A percentile compares a stretch with the other conserved stretches of the same genome.
Evolutionary conservation across 2,888 invertebrate species (phyloP).

Genomic region (Heterodera filipjevi): DNA sequence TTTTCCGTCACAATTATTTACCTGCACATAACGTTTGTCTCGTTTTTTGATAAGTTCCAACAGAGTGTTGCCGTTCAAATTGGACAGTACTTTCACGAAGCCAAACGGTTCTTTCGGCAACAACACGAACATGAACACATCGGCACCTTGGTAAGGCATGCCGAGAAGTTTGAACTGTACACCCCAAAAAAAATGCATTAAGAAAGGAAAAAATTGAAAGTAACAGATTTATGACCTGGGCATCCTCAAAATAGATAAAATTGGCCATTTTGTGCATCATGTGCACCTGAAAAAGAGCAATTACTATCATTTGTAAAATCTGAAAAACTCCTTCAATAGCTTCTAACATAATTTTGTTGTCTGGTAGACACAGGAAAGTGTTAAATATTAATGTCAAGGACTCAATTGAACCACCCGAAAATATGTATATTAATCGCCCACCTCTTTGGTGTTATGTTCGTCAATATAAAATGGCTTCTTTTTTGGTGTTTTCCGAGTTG

Average conservation of each 20-base stretch:
- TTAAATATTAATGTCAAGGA: too few relatives aligned
- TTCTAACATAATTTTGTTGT: neutral
- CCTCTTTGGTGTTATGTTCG: constrained; percentile 47
- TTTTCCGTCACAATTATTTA: constrained; percentile 11
- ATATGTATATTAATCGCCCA: neutral
- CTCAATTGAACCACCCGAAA: too few relatives aligned
- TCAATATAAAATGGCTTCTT: constrained; percentile 73
- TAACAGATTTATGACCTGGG: constrained; percentile 27
- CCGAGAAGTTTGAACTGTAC: constrained; percentile 40
- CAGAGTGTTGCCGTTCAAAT: constrained; percentile 34
- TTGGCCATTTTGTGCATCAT: constrained; percentile 72
- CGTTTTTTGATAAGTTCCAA: constrained; percentile 33
- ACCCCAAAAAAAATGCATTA: too few relatives aligned
- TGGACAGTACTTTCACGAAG: constrained; percentile 41
- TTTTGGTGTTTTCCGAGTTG: constrained; percentile 70
- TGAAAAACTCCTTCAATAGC: neutral
- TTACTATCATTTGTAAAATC: neutral
- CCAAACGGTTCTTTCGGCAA: constrained; percentile 54
- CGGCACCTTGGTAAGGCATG: constrained; percentile 46
- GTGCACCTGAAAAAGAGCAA: constrained; percentile 67
- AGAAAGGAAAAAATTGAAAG: neutral
- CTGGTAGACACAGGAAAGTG: too few relatives aligned
- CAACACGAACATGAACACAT: constrained; percentile 47
- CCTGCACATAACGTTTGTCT: constrained; percentile 29
- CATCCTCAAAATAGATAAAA: constrained; percentile 42